A percentile compares a stretch with the other conserved stretches of the same genome.
These are phyloP conservation scores for Luperina nickerlii DNA, from an alignment of 2,888 invertebrate genomes.

Conservation along the genomic window DNA sequence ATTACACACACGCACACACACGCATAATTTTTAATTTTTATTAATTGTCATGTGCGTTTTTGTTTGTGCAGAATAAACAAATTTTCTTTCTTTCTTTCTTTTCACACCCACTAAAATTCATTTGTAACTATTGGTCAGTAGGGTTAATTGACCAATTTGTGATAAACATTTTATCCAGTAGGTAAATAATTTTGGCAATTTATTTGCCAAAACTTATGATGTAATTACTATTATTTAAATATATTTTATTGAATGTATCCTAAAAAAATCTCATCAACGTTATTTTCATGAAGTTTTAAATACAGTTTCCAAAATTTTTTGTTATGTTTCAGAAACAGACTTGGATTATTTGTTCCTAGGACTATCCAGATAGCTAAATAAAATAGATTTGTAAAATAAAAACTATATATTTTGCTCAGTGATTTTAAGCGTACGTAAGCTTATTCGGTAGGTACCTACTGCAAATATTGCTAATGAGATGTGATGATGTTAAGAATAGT, in stretches of 20 bases:
- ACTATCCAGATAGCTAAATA: too few relatives aligned
- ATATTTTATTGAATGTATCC: neutral
- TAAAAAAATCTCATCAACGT: neutral
- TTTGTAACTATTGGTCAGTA: neutral
- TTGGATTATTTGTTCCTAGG: neutral
- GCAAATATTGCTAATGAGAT: neutral
- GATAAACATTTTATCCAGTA: neutral
- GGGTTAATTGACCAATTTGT: neutral
- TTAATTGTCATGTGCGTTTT: too few relatives aligned
- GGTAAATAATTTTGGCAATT: too few relatives aligned
- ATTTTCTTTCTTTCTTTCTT: too few relatives aligned
- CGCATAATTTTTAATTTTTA: too few relatives aligned
- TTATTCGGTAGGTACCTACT: too few relatives aligned
- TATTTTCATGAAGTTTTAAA: neutral
- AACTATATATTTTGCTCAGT: neutral
- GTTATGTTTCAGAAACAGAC: neutral
- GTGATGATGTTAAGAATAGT: neutral
- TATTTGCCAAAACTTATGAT: neutral
- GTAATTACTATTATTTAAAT: neutral
- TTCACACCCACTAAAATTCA: neutral
- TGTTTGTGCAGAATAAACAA: too few relatives aligned
- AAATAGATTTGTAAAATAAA: too few relatives aligned
- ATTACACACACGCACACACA: neutral
- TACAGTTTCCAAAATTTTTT: neutral
- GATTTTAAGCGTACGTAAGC: neutral